A percentile compares a stretch with the other conserved stretches of the same genome.
Evolutionary conservation across 1,140 invertebrate genomes (phyloP).

Genomic region (Lysiphlebus fabarum): DNA sequence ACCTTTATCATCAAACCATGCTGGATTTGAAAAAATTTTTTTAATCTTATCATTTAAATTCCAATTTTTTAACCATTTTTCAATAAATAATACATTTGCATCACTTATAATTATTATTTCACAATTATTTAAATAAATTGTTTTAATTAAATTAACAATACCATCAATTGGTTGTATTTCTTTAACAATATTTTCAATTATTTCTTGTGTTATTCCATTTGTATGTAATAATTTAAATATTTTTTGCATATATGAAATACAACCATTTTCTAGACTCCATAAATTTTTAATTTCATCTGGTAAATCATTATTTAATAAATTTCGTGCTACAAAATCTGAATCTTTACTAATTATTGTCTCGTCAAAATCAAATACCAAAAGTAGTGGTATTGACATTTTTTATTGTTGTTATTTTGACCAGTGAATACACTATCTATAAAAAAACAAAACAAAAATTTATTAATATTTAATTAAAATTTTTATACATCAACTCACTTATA

Average conservation of each 20-base stretch:
- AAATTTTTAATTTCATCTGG: constrained; percentile 57
- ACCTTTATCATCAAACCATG: constrained; percentile 61
- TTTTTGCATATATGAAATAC: constrained; percentile 71
- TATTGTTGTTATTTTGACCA: too few relatives aligned
- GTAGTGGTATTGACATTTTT: constrained; percentile 36
- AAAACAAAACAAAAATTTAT: too few relatives aligned
- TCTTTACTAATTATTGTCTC: constrained; percentile 79
- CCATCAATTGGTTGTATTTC: constrained; percentile 62
- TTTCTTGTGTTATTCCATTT: constrained; percentile 52
- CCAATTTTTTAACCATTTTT: constrained; percentile 61
- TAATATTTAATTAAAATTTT: too few relatives aligned
- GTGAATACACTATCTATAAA: too few relatives aligned
- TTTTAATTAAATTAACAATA: constrained; percentile 61
- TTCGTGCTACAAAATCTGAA: constrained; percentile 65
- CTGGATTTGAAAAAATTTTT: constrained; percentile 77
- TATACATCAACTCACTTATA: too few relatives aligned
- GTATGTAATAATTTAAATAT: constrained; percentile 67
- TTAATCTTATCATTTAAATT: constrained; percentile 57
- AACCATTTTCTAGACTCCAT: constrained; percentile 58
- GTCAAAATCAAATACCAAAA: constrained; percentile 78
- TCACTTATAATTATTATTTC: constrained; percentile 81
- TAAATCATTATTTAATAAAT: constrained; percentile 59
- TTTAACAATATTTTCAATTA: constrained; percentile 56
- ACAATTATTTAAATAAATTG: constrained; percentile 55
- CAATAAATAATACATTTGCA: constrained; percentile 74